Conservation (phyloP, 2,113 vertebrate species). For the Mustela nigripes region DNA sequence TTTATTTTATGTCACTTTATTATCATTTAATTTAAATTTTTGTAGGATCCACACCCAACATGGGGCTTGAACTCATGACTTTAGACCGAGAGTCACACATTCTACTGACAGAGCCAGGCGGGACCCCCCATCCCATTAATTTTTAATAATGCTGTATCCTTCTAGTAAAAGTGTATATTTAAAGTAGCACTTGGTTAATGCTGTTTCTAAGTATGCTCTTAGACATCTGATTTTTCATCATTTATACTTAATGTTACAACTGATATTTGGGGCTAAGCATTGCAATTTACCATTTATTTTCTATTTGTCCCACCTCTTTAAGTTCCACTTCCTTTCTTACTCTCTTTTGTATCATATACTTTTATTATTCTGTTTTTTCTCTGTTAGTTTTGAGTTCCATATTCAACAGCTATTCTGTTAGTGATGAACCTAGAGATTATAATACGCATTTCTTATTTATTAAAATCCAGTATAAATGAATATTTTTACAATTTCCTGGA, state of each 20-base stretch:
- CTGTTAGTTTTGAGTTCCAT: neutral
- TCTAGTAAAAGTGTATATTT: conserved; percentile 2
- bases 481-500: neutral
- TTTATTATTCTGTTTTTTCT: conserved; percentile 33
- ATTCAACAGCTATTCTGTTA: neutral
- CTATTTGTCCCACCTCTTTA: neutral
- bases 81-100: neutral
- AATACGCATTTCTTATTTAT: neutral
- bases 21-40: neutral
- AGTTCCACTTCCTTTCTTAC: neutral
- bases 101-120: neutral
- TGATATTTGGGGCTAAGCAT: conserved; percentile 27
- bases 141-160: neutral
- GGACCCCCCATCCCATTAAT: neutral
- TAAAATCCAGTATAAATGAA: conserved; percentile 19
- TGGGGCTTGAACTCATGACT: neutral
- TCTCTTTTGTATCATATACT: neutral
- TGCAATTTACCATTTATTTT: conserved; percentile 8
- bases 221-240: neutral
- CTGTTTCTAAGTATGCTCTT: neutral
- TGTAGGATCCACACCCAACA: neutral
- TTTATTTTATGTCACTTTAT: neutral
- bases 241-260: neutral
- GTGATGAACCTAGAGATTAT: neutral
- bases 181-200: neutral